Evolutionary conservation across 2,888 invertebrate species (phyloP).

Genomic region (Eulithis testata): DNA sequence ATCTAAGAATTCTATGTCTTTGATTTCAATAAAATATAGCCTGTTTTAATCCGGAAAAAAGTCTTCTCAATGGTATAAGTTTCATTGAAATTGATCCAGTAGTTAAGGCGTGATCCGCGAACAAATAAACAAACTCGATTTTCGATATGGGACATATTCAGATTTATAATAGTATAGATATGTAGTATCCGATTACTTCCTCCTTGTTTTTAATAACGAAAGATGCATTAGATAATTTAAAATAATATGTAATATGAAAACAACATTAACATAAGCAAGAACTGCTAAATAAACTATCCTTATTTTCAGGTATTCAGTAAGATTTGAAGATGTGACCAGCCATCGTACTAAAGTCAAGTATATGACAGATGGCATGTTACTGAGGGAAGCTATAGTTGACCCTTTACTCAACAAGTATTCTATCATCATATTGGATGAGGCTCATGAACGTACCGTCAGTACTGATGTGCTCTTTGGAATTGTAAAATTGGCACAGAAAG

Average conservation of each 20-base stretch:
- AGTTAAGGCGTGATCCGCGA: too few species aligned
- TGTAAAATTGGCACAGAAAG: slow-evolving; percentile 93
- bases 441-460: slow-evolving; percentile 97
- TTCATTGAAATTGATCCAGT: too few species aligned
- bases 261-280: background rate
- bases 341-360: slow-evolving; percentile 93
- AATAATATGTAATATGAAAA: background rate
- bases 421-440: slow-evolving; percentile 95
- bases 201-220: background rate
- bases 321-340: slow-evolving; percentile 96
- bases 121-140: too few species aligned
- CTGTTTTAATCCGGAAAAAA: too few species aligned
- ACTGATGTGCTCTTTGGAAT: slow-evolving; percentile 98
- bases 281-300: background rate
- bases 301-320: slow-evolving; percentile 88
- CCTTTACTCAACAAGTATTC: slow-evolving; percentile 90
- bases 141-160: too few species aligned
- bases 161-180: too few species aligned
- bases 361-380: slow-evolving; percentile 97
- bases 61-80: too few species aligned
- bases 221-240: background rate
- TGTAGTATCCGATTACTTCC: too few species aligned
- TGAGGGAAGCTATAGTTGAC: slow-evolving; percentile 95
- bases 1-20: too few species aligned
- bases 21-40: too few species aligned